phyloP scores from a whole-genome alignment of 2,113 vertebrate species.

The Anser cygnoides region DNA sequence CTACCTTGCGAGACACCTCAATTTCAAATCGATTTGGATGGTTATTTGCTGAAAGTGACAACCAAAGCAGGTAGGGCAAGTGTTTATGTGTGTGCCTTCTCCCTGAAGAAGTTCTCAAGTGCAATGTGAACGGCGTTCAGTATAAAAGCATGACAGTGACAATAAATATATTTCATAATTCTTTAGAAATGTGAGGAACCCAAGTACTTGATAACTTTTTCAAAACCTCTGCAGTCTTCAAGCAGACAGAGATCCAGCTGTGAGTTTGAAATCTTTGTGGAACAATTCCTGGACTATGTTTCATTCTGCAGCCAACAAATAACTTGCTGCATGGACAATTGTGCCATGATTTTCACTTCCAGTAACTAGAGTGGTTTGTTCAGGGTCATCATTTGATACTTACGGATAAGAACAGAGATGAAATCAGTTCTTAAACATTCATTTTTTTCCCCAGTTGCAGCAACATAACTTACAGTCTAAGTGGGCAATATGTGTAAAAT shows the following conservation, averaged over 20 bases:
- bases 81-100: neutral
- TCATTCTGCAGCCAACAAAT: neutral
- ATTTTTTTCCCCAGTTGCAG: neutral
- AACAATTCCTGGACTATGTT: neutral
- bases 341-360: neutral
- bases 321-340: neutral
- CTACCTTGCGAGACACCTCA: conserved; percentile 88
- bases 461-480: neutral
- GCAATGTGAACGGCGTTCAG: neutral
- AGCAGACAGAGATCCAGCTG: neutral
- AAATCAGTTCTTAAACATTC: neutral
- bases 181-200: neutral
- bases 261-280: neutral
- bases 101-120: neutral
- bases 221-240: neutral
- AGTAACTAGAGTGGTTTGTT: neutral
- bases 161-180: neutral
- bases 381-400: neutral
- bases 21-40: conserved; percentile 92
- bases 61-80: conserved; percentile 86
- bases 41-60: conserved; percentile 95
- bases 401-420: neutral
- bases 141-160: neutral
- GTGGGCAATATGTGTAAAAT: neutral
- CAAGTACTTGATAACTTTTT: neutral